Conservation (phyloP, 2,113 vertebrate species). For the Rhinolophus sinicus region DNA sequence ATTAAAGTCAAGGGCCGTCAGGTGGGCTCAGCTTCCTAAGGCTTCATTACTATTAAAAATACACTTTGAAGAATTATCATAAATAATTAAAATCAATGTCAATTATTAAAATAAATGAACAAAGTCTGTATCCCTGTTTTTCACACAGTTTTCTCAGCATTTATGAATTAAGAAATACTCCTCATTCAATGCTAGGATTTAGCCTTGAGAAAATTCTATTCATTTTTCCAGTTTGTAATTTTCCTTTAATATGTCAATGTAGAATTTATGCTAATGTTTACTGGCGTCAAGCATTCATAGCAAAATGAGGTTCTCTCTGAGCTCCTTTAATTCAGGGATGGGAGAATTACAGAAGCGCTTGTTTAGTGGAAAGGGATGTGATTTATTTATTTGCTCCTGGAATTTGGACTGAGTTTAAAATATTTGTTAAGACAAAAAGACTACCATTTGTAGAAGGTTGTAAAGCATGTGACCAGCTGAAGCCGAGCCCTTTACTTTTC, state of each 20-base stretch:
- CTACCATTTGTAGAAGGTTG: not conserved
- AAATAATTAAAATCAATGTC: slow-evolving; percentile 69
- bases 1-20: slow-evolving; percentile 36
- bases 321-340: not conserved
- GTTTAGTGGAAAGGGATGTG: not conserved
- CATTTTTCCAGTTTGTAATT: slow-evolving; percentile 55
- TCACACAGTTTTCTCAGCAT: slow-evolving; percentile 1
- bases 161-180: not conserved
- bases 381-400: not conserved
- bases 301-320: slow-evolving; percentile 31
- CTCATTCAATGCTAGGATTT: not conserved
- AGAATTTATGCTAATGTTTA: slow-evolving; percentile 61
- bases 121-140: not conserved
- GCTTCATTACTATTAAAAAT: slow-evolving; percentile 59
- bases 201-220: slow-evolving; percentile 45
- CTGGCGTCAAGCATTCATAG: not conserved
- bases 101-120: slow-evolving; percentile 61
- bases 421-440: not conserved
- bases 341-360: not conserved
- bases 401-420: not conserved
- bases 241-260: slow-evolving; percentile 21
- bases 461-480: not conserved
- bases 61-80: slow-evolving; percentile 49
- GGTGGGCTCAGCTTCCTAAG: not conserved
- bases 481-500: not conserved